Conservation (phyloP, 2,113 vertebrate species). For the Orcinus orca region DNA sequence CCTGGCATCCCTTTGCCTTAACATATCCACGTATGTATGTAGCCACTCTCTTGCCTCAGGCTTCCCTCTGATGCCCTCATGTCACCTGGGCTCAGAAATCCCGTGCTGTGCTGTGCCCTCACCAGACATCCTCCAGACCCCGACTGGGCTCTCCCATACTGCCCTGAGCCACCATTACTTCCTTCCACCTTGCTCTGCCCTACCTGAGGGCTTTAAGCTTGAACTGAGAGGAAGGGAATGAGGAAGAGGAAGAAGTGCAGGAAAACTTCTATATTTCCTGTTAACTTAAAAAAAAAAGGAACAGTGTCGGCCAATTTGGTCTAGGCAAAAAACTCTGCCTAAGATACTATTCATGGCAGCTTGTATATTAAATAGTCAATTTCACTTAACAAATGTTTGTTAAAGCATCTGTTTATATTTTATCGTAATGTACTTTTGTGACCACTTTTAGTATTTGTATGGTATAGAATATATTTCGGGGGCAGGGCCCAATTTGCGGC, state of each 20-base stretch:
- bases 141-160: not conserved
- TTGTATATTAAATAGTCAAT: not conserved
- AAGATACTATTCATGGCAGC: not conserved
- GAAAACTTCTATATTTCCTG: not conserved
- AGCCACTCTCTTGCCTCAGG: not conserved
- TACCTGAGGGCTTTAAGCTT: not conserved
- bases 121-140: not conserved
- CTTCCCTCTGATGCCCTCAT: not conserved
- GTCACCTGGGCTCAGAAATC: not conserved
- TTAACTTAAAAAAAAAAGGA: not conserved
- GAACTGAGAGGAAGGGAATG: not conserved
- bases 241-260: not conserved
- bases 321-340: not conserved
- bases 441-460: not conserved
- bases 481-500: not conserved
- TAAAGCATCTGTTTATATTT: not conserved
- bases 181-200: not conserved
- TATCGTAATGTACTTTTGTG: not conserved
- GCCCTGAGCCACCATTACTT: not conserved
- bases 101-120: not conserved
- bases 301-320: not conserved
- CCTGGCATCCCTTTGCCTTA: not conserved
- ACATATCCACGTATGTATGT: not conserved
- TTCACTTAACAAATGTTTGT: not conserved
- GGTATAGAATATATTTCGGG: not conserved